Base-by-base conservation (phyloP, 2,888 invertebrate genomes). In the Gymnoscelis rufifasciata region DNA sequence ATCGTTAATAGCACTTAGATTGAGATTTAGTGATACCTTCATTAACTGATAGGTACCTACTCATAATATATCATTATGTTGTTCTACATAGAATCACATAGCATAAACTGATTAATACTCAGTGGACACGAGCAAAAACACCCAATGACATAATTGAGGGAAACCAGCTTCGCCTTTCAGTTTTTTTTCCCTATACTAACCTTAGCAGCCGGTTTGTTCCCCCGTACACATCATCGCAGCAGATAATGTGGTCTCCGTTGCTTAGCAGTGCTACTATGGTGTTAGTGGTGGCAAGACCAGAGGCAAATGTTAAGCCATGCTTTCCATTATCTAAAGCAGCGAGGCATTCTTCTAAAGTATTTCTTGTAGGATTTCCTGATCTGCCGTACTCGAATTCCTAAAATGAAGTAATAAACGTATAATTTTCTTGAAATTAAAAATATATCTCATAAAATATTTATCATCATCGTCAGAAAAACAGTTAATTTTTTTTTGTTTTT, bases 201-300 rank as follows among this genome's bases (percentile, higher is more conserved):
- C 87, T 87, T 54, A 91, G 84, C 30, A 93, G 70, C 59, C 97
- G 90, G 68, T 95, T 94, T 0, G 96, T 96, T 13, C 98, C 99
- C 41, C 99, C 99, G 69, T 99, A 99, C 2, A 98, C 90, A 79
- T 99, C 99, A 75, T 98, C 97, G 50, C 94, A 93, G 64, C 94
- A 92, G 31, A 99, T 78, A 7, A 99, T 89, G 70, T 99, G 97
- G 73, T 99, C 99, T 0, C 98, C 99, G 50, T 88, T 64, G 55
- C 90, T 91, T 6, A 99, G 86, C 60, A 97, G 82, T 27, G 94
- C 91, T 5, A 92, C 81, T 7, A 98, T 74, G 2, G 93, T 91
- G 0, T 95, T 93, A 1, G 93, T 93, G 0, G 97, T 93, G 8
- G 97, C 98, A 36, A 99, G 88, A 1, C 99, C 99, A 4, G 98